phyloP scores from a whole-genome alignment of 2,797 vertebrate species.

The Labeo calbasu region DNA sequence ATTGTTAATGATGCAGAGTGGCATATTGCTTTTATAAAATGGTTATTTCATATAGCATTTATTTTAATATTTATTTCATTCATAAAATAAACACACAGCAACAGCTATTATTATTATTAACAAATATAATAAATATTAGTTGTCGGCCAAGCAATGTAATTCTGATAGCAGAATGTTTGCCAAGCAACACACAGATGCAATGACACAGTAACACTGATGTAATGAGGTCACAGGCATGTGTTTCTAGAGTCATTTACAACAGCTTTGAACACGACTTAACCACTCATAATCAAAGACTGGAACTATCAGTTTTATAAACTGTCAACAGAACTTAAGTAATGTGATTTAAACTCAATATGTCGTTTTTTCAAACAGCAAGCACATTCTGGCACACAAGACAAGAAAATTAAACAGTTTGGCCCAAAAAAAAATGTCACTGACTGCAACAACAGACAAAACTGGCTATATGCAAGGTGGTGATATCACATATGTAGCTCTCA shows the following conservation, averaged over 20 bases:
- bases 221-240: too few species aligned
- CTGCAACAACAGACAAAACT: constrained; percentile 84
- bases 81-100: too few species aligned
- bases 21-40: not conserved
- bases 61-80: not conserved
- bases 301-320: not conserved
- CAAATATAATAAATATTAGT: too few species aligned
- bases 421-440: constrained; percentile 90
- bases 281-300: not conserved
- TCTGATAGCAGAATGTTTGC: too few species aligned
- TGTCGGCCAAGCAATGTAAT: too few species aligned
- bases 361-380: constrained; percentile 77
- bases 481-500: not conserved
- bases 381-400: constrained; percentile 86
- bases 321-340: not conserved
- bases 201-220: too few species aligned
- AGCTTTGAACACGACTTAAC: too few species aligned
- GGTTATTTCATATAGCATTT: not conserved
- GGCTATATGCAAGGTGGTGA: constrained; percentile 86
- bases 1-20: not conserved
- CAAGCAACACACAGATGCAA: too few species aligned
- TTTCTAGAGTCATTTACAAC: too few species aligned
- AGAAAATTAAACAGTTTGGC: constrained; percentile 89
- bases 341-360: not conserved
- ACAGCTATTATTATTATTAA: too few species aligned